phyloP scores from a whole-genome alignment of 2,113 vertebrate genomes.

The Gallinago undulata region DNA sequence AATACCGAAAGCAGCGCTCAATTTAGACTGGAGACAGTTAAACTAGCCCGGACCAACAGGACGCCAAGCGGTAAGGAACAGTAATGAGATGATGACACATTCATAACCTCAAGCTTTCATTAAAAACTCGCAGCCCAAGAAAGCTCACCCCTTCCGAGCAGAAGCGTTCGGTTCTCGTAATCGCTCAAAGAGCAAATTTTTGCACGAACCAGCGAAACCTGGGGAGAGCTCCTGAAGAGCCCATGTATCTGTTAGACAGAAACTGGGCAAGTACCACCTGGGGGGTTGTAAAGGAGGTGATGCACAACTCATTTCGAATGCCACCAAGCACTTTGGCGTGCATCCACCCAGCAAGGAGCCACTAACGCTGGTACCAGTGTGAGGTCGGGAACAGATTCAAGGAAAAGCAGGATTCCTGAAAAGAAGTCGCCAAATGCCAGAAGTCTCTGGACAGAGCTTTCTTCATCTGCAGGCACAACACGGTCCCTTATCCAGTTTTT shows the following conservation, averaged over 20 bases:
- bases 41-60: conserved; percentile 12
- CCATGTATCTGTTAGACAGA: not conserved
- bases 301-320: not conserved
- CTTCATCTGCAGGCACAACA: not conserved
- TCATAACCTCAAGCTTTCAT: conserved; percentile 20
- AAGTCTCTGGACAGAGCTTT: not conserved
- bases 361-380: rapidly evolving
- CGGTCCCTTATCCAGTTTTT: not conserved
- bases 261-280: not conserved
- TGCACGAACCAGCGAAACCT: rapidly evolving
- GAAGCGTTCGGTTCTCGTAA: not conserved
- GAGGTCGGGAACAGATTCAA: not conserved
- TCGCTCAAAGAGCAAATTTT: not conserved
- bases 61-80: not conserved
- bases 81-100: not conserved
- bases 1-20: conserved; percentile 4
- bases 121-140: not conserved
- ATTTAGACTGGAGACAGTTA: conserved; percentile 17
- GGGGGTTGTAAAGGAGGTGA: not conserved
- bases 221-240: not conserved
- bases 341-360: not conserved
- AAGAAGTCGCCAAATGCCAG: not conserved
- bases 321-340: not conserved
- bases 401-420: not conserved
- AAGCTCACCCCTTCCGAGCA: not conserved